Conservation (phyloP, 2,113 vertebrate species). For the Catharus bicknelli region DNA sequence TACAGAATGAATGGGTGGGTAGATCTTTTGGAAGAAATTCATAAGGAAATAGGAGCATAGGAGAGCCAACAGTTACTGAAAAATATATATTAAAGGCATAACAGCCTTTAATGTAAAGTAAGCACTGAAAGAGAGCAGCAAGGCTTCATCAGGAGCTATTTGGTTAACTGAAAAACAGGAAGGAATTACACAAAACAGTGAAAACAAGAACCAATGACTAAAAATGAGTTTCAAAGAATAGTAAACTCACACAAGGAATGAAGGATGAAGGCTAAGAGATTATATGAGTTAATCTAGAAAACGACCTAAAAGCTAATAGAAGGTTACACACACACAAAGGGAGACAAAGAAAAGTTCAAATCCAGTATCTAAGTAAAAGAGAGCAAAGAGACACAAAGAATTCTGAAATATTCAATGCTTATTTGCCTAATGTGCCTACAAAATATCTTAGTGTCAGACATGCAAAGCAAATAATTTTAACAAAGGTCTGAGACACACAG, state of each 20-base stretch:
- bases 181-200: background rate
- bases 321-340: background rate
- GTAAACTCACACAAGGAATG: background rate
- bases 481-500: background rate
- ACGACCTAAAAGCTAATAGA: background rate
- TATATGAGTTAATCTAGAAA: background rate
- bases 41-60: constrained; percentile 13
- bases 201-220: background rate
- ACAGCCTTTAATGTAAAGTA: background rate
- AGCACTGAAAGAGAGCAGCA: background rate
- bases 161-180: background rate
- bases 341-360: background rate
- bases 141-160: background rate
- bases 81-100: background rate
- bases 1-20: background rate
- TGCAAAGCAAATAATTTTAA: background rate
- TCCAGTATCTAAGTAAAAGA: background rate
- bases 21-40: constrained; percentile 12
- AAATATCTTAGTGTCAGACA: background rate
- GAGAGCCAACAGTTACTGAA: background rate
- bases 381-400: background rate
- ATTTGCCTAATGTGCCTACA: background rate
- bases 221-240: background rate
- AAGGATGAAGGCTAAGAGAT: background rate
- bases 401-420: background rate